Conservation (phyloP, 2,113 vertebrate species). For the Patagioenas fasciata region DNA sequence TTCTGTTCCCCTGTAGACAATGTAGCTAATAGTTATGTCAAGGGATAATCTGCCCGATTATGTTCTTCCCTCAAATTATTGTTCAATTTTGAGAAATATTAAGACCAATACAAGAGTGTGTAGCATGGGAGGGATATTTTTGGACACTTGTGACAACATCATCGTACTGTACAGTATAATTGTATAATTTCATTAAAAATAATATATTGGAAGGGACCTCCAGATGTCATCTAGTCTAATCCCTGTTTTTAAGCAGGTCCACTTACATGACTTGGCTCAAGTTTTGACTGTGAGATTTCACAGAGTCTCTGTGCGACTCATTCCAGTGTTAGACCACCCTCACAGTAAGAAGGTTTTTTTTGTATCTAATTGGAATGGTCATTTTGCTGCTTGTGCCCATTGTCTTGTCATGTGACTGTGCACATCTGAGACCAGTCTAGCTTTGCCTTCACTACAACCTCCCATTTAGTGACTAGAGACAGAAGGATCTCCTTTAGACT, state of each 20-base stretch:
- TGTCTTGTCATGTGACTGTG: fast-evolving
- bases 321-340: background rate
- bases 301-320: background rate
- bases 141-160: fast-evolving
- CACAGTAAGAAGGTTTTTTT: background rate
- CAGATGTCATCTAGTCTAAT: background rate
- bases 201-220: background rate
- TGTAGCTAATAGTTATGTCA: background rate
- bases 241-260: background rate
- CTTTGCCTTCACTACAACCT: background rate
- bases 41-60: background rate
- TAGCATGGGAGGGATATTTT: background rate
- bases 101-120: background rate
- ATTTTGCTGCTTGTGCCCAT: background rate
- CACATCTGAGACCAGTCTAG: background rate
- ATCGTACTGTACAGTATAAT: background rate
- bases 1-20: background rate
- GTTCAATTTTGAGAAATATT: background rate
- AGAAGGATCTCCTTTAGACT: background rate
- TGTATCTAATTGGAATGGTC: background rate
- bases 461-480: background rate
- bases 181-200: background rate
- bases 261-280: background rate
- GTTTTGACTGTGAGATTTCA: background rate
- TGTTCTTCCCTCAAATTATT: background rate